These are phyloP conservation scores for Cotesia vestalis DNA, from an alignment of 1,140 invertebrate species.

Conservation along the genomic window DNA sequence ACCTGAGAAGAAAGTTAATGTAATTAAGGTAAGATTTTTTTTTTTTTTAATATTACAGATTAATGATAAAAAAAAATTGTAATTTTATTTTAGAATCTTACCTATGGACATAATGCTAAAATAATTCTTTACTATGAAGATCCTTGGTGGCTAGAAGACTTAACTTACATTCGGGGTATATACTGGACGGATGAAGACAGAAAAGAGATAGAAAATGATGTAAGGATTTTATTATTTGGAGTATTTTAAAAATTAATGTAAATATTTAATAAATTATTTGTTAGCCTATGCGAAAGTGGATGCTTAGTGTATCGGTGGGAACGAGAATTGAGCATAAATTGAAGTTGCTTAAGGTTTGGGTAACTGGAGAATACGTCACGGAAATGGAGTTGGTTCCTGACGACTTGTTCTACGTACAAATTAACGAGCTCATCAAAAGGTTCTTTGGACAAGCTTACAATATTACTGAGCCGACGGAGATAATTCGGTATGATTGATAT, in stretches of 20 bases:
- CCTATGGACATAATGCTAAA: conserved; percentile 72
- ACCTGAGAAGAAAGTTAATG: conserved; percentile 51
- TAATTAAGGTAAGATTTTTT: conserved; percentile 49
- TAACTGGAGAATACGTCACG: conserved; percentile 68
- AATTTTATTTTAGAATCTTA: conserved; percentile 59
- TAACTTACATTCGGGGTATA: conserved; percentile 51
- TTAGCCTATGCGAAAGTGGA: conserved; percentile 68
- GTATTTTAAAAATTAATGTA: not conserved
- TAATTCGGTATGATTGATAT: conserved; percentile 51
- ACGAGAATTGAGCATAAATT: conserved; percentile 73
- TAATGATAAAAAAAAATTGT: not conserved
- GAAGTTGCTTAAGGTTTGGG: conserved; percentile 74
- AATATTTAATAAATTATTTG: no score
- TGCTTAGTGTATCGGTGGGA: conserved; percentile 73
- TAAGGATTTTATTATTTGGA: not conserved
- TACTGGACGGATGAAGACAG: conserved; percentile 67
- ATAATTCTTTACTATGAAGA: conserved; percentile 76
- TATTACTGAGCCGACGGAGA: conserved; percentile 65
- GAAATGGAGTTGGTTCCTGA: conserved; percentile 68
- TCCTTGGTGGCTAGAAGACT: conserved; percentile 70
- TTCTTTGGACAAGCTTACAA: conserved; percentile 49
- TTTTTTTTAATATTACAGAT: not conserved
- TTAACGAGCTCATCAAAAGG: conserved; percentile 7
- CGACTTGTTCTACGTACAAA: conserved; percentile 58
- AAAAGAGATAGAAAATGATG: conserved; percentile 40